Base-by-base conservation (phyloP, 1,140 invertebrate genomes). In the Trialeurodes vaporariorum region DNA sequence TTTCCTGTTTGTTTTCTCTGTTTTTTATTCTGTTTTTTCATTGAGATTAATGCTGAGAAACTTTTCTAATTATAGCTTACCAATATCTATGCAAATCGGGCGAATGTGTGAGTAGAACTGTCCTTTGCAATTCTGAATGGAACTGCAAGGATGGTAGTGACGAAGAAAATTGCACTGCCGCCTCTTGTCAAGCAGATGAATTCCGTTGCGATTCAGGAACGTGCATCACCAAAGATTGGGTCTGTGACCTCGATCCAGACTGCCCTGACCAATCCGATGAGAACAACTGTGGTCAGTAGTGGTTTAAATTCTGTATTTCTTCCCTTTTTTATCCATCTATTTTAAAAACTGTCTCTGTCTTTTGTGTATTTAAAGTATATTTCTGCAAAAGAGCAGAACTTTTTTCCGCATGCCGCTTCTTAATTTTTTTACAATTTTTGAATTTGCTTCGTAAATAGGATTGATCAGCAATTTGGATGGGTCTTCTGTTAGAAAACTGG, bases 111-210 rank as follows among this genome's bases (percentile, higher is more conserved):
- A 72, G 75, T 25, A 69, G 71, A 17, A 73, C 73, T 12, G 84
- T 79, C 73, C 76, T 80, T 24, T 87, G 85, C 73, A 85, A 88
- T 75, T 81, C 81, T 1, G 78, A 82, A 70, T 64, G 65, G 22
- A 84, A 87, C 71, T 87, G 85, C 74, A 72, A 76, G 11, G 80
- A 81, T 79, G 89, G 85, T 1, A 90, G 88, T 72, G 92, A 95
- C 75, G 91, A 94, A 72, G 66, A 65, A 22, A 70, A 70, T 26
- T 74, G 73, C 64, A 23, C 67, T 24, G 60, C 59, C 9, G 65
- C 21, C n/a, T 63, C 22, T 12, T 72, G 71, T 61, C 22, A 49
- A 25, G 22, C 63, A n/a, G 26, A 24, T 9, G 27, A 70, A 62
- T 61, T 71, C 68, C 81, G 81, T 67, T 88, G 86, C 77, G 76